A percentile compares a stretch with the other conserved stretches of the same genome.
phyloP scores from a whole-genome alignment of 2,888 invertebrate species.

The Phorcus lineatus region DNA sequence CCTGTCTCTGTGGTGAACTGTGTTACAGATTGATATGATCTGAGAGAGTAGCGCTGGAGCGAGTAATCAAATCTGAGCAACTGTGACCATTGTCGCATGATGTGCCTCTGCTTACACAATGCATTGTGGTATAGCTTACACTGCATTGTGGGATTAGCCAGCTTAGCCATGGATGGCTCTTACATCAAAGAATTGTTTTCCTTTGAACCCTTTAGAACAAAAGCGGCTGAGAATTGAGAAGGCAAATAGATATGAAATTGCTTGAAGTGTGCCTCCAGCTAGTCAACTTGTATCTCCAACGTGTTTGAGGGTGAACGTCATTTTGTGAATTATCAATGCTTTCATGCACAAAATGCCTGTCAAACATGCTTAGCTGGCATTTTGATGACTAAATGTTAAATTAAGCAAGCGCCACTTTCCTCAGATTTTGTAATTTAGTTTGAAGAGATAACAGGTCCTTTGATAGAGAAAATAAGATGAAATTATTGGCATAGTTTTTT shows the following conservation, averaged over 20 bases:
- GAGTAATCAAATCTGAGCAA: background rate
- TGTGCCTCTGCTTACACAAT: background rate
- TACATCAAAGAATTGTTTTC: background rate
- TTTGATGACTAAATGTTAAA: background rate
- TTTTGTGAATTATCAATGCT: background rate
- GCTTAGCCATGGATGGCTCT: background rate
- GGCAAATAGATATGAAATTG: constrained; percentile 11
- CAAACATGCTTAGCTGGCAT: background rate
- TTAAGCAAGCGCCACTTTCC: too few species aligned
- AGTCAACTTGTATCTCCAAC: background rate
- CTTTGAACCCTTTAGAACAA: constrained; percentile 10
- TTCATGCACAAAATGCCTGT: background rate
- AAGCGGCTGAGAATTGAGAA: constrained; percentile 2
- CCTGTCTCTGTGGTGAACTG: background rate
- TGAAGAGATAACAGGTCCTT: too few species aligned
- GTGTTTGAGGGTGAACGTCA: background rate
- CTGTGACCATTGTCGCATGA: background rate
- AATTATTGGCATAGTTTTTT: too few species aligned
- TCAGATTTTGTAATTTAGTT: too few species aligned
- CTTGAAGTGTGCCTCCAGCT: background rate
- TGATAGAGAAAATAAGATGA: too few species aligned
- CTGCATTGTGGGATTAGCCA: constrained; percentile 6
- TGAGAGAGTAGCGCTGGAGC: background rate
- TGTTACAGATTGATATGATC: background rate
- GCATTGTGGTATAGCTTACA: constrained; percentile 8